A percentile compares a stretch with the other conserved stretches of the same genome.
Conservation (phyloP, 2,888 invertebrate genomes). For the Pecten maximus region DNA sequence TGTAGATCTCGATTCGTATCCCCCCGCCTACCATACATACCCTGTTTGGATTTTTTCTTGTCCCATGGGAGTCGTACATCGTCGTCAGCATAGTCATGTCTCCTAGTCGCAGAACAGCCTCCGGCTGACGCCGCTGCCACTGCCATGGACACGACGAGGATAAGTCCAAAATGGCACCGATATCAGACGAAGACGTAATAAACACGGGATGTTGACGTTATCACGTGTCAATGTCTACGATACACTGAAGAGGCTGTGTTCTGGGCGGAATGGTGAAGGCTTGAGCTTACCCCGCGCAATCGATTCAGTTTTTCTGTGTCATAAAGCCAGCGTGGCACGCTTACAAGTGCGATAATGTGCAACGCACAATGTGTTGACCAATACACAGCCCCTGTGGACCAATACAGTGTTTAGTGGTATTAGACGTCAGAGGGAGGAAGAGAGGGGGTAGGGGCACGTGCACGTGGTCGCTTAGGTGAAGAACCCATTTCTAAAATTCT, state of each 20-base stretch:
- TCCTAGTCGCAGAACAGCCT: slow-evolving; percentile 11
- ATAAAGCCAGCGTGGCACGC: neutral
- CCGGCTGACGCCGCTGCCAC: slow-evolving; percentile 5
- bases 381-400: no score
- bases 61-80: neutral
- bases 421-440: neutral
- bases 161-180: neutral
- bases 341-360: neutral
- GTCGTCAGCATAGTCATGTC: neutral
- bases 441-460: neutral
- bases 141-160: neutral
- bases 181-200: neutral
- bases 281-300: neutral
- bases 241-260: neutral
- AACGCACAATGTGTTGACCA: neutral
- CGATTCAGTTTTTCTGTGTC: slow-evolving; percentile 14
- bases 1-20: neutral
- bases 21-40: neutral
- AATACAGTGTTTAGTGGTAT: no score
- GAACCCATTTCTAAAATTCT: no score
- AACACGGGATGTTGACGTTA: neutral
- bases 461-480: neutral
- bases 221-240: neutral
- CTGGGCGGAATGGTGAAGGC: neutral
- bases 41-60: neutral